Evolutionary conservation across 2,113 vertebrate genomes (phyloP).

Genomic region (Budorcas taxicolor): DNA sequence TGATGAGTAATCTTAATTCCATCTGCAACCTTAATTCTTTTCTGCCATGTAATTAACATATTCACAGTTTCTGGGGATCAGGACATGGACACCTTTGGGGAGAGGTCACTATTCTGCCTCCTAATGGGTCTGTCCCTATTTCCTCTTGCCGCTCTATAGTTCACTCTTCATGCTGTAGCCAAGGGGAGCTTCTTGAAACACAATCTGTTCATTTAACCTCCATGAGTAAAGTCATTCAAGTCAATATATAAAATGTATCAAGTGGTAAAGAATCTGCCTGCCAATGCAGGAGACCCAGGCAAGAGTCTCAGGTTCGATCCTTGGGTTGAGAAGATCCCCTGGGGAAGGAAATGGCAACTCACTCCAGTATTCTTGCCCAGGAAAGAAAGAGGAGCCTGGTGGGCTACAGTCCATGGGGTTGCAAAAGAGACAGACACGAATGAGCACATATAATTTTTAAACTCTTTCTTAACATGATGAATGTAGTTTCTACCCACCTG

Average conservation of each 20-base stretch:
- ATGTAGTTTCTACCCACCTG: background rate
- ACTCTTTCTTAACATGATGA: background rate
- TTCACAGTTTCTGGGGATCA: background rate
- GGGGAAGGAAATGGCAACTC: background rate
- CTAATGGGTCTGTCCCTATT: background rate
- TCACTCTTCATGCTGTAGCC: no score
- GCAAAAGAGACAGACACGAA: accelerated
- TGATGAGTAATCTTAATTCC: background rate
- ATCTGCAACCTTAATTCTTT: background rate
- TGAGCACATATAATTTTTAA: background rate
- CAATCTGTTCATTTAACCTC: no score
- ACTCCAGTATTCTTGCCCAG: background rate
- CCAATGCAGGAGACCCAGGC: background rate
- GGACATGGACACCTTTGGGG: accelerated
- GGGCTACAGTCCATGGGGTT: background rate
- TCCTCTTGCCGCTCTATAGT: background rate
- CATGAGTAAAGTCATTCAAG: background rate
- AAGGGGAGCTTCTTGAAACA: background rate
- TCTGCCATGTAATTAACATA: no score
- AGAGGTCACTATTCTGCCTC: background rate
- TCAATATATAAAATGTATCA: background rate
- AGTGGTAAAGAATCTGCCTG: background rate
- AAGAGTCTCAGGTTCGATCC: background rate
- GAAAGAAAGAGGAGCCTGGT: background rate
- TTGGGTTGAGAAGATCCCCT: background rate